Base-by-base conservation (phyloP, 2,888 invertebrate species). In the Lochmaea capreae region DNA sequence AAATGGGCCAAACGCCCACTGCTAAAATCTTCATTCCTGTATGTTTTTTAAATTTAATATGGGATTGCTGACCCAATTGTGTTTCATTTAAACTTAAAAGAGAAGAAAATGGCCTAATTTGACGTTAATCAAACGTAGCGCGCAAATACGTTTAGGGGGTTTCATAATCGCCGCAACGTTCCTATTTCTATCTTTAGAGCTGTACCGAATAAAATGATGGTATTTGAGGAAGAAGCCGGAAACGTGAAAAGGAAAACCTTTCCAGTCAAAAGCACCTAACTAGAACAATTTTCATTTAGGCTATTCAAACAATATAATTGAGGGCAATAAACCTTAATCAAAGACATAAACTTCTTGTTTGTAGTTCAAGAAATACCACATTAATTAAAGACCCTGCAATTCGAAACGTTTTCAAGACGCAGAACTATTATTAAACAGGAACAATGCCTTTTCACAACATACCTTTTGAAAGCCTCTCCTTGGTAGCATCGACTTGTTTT, bases 371-470 rank as follows among this genome's bases (percentile, higher is more conserved):
- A 66, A 69, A 72, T 72, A 68, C 62, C 75, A 75, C 72, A 75
- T 75, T 75, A 72, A 75, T 75, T 72, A 75, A 75, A 72, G 72
- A 65, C 75, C 72, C 72, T 54, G 62, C 72, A 75, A 75, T 75
- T 75, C 67, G 58, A 70, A 69, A 65, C 66, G 65, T 73, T 66
- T 65, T 49, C 65, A 63, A 72, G 65, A 75, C 72, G 68, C 75
- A 69, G 69, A 67, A 66, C 75, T 71, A 72, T 72, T 75, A 75
- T 75, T 71, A 69, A 75, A 75, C 57, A n/a, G 43, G 71, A 75
- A 75, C 75, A 75, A 75, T 72, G 72, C 61, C 68, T 58, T 66
- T 54, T 58, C 66, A 69, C 72, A 75, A 69, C 75, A 72, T 72
- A 75, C 69, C 69, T 69, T 75, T 67, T 69, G 75, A 69, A 49